Evolutionary conservation across 2,113 vertebrate species (phyloP).

Genomic region (Pelmatolapia mariae): DNA sequence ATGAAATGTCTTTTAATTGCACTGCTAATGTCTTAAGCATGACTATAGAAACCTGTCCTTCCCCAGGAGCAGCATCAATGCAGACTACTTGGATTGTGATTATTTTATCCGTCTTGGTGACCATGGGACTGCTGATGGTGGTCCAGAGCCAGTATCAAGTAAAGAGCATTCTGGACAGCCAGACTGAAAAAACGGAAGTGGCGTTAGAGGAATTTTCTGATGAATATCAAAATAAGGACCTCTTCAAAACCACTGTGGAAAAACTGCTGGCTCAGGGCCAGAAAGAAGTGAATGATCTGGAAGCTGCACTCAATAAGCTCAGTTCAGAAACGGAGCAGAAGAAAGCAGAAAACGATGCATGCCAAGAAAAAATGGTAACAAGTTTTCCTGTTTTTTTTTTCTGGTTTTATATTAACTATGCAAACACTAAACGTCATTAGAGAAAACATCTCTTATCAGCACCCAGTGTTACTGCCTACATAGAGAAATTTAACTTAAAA

Average conservation of each 20-base stretch:
- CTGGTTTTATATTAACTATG: not conserved
- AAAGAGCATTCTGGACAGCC: rapidly evolving
- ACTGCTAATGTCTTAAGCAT: not conserved
- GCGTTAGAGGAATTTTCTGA: rapidly evolving
- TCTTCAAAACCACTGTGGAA: rapidly evolving
- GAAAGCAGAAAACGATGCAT: not conserved
- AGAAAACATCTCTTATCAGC: not conserved
- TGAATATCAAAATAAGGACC: rapidly evolving
- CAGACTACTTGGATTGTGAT: not conserved
- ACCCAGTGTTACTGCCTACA: not conserved
- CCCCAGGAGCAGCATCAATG: conserved; percentile 1
- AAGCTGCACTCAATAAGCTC: rapidly evolving
- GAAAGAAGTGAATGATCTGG: rapidly evolving
- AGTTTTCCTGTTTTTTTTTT: not conserved
- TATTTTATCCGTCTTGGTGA: not conserved
- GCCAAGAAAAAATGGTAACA: conserved; percentile 9
- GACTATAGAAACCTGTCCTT: not conserved
- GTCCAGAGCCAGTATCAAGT: not conserved
- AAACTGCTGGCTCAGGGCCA: rapidly evolving
- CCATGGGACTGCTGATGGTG: not conserved
- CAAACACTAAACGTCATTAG: not conserved
- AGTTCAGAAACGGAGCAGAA: rapidly evolving
- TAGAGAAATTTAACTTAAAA: not conserved
- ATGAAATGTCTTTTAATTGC: not conserved
- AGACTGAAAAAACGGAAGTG: rapidly evolving